A percentile compares a stretch with the other conserved stretches of the same genome.
These are phyloP conservation scores for Buathra laborator DNA, from an alignment of 2,888 invertebrate genomes.

Conservation along the genomic window DNA sequence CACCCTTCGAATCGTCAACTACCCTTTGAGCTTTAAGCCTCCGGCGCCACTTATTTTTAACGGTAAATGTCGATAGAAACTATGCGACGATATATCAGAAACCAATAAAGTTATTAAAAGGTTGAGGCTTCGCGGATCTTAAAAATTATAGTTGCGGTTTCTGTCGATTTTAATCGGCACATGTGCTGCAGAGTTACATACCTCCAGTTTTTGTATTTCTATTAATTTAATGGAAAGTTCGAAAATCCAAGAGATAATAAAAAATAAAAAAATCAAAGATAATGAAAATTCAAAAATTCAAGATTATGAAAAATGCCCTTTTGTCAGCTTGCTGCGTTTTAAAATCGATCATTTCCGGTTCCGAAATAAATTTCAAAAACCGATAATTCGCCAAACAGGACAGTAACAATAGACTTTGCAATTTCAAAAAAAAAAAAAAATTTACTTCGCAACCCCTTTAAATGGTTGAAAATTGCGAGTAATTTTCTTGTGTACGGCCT, in stretches of 20 bases:
- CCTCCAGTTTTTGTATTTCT: neutral
- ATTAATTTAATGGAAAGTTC: too few relatives aligned
- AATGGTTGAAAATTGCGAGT: neutral
- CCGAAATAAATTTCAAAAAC: neutral
- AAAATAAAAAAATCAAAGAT: too few relatives aligned
- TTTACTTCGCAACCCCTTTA: neutral
- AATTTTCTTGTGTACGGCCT: neutral
- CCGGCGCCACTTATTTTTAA: conserved; percentile 9
- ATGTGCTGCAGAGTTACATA: neutral
- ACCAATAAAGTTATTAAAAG: neutral
- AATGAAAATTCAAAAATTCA: too few relatives aligned
- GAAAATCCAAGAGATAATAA: too few relatives aligned
- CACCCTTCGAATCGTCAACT: neutral
- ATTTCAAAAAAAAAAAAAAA: neutral
- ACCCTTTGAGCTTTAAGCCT: conserved; percentile 6
- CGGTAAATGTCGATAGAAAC: neutral
- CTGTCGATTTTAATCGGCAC: neutral
- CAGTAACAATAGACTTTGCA: neutral
- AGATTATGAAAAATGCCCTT: too few relatives aligned
- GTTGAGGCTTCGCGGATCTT: neutral
- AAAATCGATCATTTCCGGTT: neutral
- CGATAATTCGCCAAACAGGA: neutral
- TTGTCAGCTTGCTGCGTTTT: too few relatives aligned
- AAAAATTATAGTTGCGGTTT: neutral
- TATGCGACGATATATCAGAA: neutral